Evolutionary conservation across 2,888 invertebrate species (phyloP).

Genomic region (Ectemnius continuus): DNA sequence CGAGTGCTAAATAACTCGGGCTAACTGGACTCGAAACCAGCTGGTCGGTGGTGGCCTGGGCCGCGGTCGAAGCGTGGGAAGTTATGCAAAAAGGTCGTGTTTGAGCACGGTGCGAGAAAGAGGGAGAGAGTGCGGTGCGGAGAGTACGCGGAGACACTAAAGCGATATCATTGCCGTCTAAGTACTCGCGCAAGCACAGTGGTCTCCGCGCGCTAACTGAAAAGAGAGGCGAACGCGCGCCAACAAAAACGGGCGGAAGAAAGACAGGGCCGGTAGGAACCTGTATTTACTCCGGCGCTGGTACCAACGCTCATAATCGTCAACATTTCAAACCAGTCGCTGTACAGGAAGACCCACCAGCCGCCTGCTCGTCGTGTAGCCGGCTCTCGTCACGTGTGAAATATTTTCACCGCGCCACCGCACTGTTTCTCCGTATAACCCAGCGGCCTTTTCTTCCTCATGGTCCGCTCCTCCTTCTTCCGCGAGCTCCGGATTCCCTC

Average conservation of each 20-base stretch:
- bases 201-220: slow-evolving; percentile 6
- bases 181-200: slow-evolving; percentile 22
- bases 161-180: slow-evolving; percentile 41
- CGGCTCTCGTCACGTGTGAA: slow-evolving; percentile 54
- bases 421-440: slow-evolving; percentile 33
- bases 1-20: slow-evolving; percentile 56
- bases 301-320: slow-evolving; percentile 52
- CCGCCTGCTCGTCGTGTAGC: slow-evolving; percentile 15
- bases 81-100: slow-evolving; percentile 61
- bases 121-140: not conserved
- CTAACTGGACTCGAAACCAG: slow-evolving; percentile 59
- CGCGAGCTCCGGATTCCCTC: not conserved
- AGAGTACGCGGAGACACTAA: slow-evolving; percentile 31
- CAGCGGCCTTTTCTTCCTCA: not conserved
- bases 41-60: slow-evolving; percentile 41
- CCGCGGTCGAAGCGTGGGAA: slow-evolving; percentile 61
- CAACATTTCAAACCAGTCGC: slow-evolving; percentile 57
- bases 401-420: slow-evolving; percentile 54
- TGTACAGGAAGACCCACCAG: slow-evolving; percentile 39
- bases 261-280: slow-evolving; percentile 17
- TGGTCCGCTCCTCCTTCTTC: slow-evolving; percentile 4
- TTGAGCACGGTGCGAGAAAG: slow-evolving; percentile 21
- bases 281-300: slow-evolving; percentile 13
- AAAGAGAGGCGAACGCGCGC: slow-evolving; percentile 10
- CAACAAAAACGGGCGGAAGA: slow-evolving; percentile 9